Percentiles rank a stretch among this genome's conserved stretches.
Evolutionary conservation across 1,140 invertebrate genomes (phyloP).

Genomic region (Drosophila auraria): DNA sequence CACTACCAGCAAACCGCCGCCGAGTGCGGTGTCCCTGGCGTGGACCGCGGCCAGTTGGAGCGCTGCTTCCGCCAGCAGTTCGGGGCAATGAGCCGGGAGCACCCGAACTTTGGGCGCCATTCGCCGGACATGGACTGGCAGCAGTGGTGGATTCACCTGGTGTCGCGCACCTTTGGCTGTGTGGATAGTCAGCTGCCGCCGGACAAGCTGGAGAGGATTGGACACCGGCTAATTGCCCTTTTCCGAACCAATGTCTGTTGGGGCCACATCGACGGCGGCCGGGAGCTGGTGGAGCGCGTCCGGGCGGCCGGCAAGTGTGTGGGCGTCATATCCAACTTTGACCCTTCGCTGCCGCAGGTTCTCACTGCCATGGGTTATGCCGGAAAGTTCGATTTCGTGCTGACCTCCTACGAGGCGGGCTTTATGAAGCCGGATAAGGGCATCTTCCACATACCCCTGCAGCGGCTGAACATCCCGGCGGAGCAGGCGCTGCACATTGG

Average conservation of each 20-base stretch:
- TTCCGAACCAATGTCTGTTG: constrained; percentile 71
- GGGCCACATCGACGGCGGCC: constrained; percentile 54
- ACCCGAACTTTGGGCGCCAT: constrained; percentile 72
- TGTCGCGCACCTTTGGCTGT: constrained; percentile 61
- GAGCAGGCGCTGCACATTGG: constrained; percentile 92
- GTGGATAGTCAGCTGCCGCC: constrained; percentile 21
- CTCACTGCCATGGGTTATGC: constrained; percentile 59
- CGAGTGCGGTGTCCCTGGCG: constrained; percentile 88
- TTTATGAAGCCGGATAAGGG: constrained; percentile 66
- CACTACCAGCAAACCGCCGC: constrained; percentile 90
- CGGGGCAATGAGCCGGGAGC: constrained; percentile 49
- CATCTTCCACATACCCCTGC: constrained; percentile 68
- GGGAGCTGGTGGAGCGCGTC: constrained; percentile 62
- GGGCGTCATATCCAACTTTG: constrained; percentile 82
- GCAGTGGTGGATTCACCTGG: constrained; percentile 73
- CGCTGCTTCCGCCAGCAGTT: constrained; percentile 78
- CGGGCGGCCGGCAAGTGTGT: constrained; percentile 61
- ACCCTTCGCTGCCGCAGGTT: constrained; percentile 66
- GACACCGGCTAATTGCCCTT: constrained; percentile 41
- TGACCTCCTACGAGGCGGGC: constrained; percentile 78
- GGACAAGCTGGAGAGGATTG: constrained; percentile 52
- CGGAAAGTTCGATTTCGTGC: constrained; percentile 73
- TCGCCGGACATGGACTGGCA: constrained; percentile 65
- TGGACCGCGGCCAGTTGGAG: constrained; percentile 86
- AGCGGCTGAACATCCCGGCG: constrained; percentile 79